phyloP scores from a whole-genome alignment of 2,113 vertebrate species.

The human (Homo sapiens) region GRCh38 chr3:56499501-56500000 shows the following conservation, averaged over 20 bases:
- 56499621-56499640: not conserved
- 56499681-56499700: too few relatives aligned
- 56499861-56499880: conserved; percentile 8
- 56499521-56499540: not conserved
- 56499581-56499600: not conserved
- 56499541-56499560: not conserved
- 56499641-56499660: not conserved
- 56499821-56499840: not conserved
- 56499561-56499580: not conserved
- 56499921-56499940: not conserved
- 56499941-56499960: not conserved
- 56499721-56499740: not conserved
- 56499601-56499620: not conserved
- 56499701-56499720: too few relatives aligned
- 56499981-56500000: not conserved
- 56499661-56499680: not conserved
- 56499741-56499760: not conserved
- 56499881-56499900: not conserved
- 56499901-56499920: not conserved
- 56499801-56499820: not conserved
- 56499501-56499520: not conserved
- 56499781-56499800: not conserved
- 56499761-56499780: not conserved
- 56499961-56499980: not conserved
- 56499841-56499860: not conserved